phyloP scores from a whole-genome alignment of 1,140 invertebrate species.

The Ruditapes philippinarum region DNA sequence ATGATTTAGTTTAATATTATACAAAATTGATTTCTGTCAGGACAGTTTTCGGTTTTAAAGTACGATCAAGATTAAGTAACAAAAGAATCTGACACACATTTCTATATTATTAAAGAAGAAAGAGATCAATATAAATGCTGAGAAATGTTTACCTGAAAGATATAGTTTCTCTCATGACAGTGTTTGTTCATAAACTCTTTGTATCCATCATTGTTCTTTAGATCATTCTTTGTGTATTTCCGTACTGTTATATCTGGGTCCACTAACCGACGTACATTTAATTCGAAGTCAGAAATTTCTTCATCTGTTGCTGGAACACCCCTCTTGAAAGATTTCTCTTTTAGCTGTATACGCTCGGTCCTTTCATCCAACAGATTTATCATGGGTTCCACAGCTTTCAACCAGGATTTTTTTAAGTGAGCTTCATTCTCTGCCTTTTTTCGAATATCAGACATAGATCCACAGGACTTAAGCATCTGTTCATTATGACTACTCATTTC shows the following conservation, averaged over 20 bases:
- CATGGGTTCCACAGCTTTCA: slow-evolving; percentile 15
- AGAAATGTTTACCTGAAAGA: neutral
- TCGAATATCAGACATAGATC: slow-evolving; percentile 53
- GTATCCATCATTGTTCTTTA: slow-evolving; percentile 24
- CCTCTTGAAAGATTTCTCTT: slow-evolving; percentile 38
- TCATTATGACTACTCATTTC: neutral
- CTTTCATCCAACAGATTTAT: neutral
- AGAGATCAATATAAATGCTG: neutral
- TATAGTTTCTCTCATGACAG: neutral
- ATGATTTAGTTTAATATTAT: no score
- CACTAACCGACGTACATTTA: slow-evolving; percentile 27
- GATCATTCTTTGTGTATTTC: slow-evolving; percentile 54
- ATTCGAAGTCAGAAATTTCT: slow-evolving; percentile 29
- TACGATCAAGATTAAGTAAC: no score
- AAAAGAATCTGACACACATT: no score
- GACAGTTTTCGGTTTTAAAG: no score
- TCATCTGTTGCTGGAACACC: neutral
- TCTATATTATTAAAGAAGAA: no score
- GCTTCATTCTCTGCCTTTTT: slow-evolving; percentile 16
- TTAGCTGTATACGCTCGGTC: slow-evolving; percentile 51
- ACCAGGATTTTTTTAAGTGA: slow-evolving; percentile 34
- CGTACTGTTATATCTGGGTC: slow-evolving; percentile 42
- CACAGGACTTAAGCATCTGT: slow-evolving; percentile 18
- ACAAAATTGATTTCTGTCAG: no score
- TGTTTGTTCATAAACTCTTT: neutral